Evolutionary conservation across 2,113 vertebrate genomes (phyloP).

Genomic region (Toxotes jaculatrix): DNA sequence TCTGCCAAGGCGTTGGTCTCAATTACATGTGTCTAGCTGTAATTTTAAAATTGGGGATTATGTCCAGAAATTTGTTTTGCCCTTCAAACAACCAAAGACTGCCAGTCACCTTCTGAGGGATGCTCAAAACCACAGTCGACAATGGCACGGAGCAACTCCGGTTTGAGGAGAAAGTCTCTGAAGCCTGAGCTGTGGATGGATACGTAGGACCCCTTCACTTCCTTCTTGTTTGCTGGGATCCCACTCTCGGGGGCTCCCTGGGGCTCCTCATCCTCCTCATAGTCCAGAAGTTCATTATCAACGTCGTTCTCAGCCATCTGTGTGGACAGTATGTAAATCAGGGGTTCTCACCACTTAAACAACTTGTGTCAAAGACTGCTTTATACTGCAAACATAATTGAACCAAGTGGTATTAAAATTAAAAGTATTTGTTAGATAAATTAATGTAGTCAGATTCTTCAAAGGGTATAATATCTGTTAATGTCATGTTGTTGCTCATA

Average conservation of each 20-base stretch:
- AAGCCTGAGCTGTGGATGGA: conserved; percentile 94
- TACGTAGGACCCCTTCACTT: conserved; percentile 91
- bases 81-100: neutral
- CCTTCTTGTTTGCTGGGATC: conserved; percentile 84
- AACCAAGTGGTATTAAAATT: neutral
- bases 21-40: neutral
- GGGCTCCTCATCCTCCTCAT: conserved; percentile 91
- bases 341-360: neutral
- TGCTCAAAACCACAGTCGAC: conserved; percentile 93
- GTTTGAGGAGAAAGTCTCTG: conserved; percentile 91
- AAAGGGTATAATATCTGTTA: neutral
- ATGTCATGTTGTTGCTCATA: neutral
- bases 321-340: neutral
- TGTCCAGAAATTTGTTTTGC: neutral
- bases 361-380: neutral
- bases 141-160: conserved; percentile 89
- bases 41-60: neutral
- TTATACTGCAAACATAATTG: neutral
- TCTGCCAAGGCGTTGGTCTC: neutral
- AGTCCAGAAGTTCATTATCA: conserved; percentile 90
- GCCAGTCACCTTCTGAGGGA: conserved; percentile 87
- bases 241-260: conserved; percentile 84
- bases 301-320: conserved; percentile 90
- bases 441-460: neutral
- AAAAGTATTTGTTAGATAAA: too few species aligned